Percentiles rank a stretch among this genome's conserved stretches.
Conservation (phyloP, 2,113 vertebrate species). For the Polypterus senegalus region DNA sequence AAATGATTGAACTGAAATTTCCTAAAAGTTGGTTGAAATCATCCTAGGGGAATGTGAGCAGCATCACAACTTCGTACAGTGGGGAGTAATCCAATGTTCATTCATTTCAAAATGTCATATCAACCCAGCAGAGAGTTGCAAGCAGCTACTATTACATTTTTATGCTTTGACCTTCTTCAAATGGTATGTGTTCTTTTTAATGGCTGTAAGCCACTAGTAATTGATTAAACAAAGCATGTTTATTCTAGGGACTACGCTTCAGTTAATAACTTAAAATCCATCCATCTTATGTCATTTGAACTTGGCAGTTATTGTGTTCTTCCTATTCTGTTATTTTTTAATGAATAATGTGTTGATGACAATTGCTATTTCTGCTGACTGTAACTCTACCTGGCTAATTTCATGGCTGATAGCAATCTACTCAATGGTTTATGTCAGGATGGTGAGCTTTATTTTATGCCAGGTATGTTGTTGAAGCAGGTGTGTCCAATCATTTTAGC, state of each 20-base stretch:
- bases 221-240: background rate
- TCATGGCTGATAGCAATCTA: too few relatives aligned
- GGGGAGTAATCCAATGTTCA: constrained; percentile 44
- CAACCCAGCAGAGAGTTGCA: constrained; percentile 22
- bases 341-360: too few relatives aligned
- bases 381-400: too few relatives aligned
- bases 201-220: background rate
- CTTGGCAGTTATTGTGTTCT: background rate
- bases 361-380: too few relatives aligned
- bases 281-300: too few relatives aligned
- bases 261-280: too few relatives aligned
- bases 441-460: too few relatives aligned
- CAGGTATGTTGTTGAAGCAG: too few relatives aligned
- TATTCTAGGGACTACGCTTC: too few relatives aligned
- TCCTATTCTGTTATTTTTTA: background rate
- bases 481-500: too few relatives aligned
- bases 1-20: background rate
- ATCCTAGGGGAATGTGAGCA: constrained; percentile 38
- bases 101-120: constrained; percentile 47
- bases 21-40: background rate
- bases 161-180: constrained; percentile 31
- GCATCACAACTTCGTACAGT: constrained; percentile 21
- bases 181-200: constrained; percentile 24
- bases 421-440: too few relatives aligned
- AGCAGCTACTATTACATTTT: constrained; percentile 34